Evolutionary conservation across 1,140 invertebrate species (phyloP), one percentile per base, ranked within the genome.

Genomic region (Cylas formicarius): DNA sequence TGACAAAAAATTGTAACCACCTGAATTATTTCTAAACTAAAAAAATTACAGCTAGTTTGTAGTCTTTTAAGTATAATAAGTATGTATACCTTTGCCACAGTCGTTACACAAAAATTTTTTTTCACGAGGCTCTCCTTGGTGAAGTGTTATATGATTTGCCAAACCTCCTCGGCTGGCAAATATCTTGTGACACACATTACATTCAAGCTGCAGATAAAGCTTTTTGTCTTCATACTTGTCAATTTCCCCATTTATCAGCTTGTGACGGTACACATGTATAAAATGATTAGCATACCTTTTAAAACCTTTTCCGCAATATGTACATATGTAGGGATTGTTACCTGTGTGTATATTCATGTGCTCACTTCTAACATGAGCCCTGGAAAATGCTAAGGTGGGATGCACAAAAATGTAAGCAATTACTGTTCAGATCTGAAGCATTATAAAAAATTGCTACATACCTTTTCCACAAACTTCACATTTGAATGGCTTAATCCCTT

Each of bases 281-380:
- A 29, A 42, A 39, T 52, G 44, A 23, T 46, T 47, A n/a, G 40
- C 43, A 45, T 57, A 55, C 28, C 50, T 40, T 42, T 54, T 57
- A 60, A 84, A 86, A 1, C 80, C 75, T 60, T 84, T 84, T 1
- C 75, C 71, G 57, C 83, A 86, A 0, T 73, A 74, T 0, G 72
- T 72, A 42, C 82, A 85, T 32, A 77, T 72, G 44, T 81, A 85
- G 0, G 82, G 82, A 3, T 80, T 65, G 52, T 84, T 83, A 0
- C 88, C 88, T 2, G 82, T 87, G 61, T 92, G 86, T 9, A 81
- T 84, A 8, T 84, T 70, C 29, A 76, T 72, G 56, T 90, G 87
- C 13, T 53, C 48, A 24, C 49, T 54, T 39, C 27, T 27, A 9
- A 45, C 37, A 32, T 45, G 38, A 8, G 48, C 42, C 42, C 48